phyloP scores from a whole-genome alignment of 2,888 invertebrate species.

The Yponomeuta evonymella region DNA sequence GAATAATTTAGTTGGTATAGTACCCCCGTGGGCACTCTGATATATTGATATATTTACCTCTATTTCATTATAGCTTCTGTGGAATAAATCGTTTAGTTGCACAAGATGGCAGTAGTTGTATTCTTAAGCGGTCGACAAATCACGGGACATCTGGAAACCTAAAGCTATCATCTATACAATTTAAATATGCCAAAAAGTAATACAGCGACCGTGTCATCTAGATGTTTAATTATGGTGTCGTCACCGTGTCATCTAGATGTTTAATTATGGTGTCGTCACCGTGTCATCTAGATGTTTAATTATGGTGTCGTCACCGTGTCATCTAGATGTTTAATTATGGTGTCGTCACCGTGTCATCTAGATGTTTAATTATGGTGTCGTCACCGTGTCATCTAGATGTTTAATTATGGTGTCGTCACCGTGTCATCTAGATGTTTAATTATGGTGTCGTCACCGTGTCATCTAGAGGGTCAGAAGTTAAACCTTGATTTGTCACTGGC shows the following conservation, averaged over 20 bases:
- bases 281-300: not conserved
- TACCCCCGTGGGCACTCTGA: constrained; percentile 63
- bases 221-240: no score
- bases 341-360: no score
- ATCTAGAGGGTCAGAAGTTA: not conserved
- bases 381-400: not conserved
- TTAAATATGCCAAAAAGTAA: no score
- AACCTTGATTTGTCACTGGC: not conserved
- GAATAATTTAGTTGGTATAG: constrained; percentile 66
- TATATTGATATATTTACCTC: constrained; percentile 73
- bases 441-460: not conserved
- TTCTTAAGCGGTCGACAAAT: not conserved
- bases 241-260: not conserved
- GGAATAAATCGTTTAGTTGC: constrained; percentile 62
- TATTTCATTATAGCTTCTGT: constrained; percentile 70
- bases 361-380: no score
- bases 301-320: not conserved
- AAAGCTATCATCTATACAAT: not conserved
- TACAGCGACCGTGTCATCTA: not conserved
- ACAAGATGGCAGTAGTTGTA: constrained; percentile 66
- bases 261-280: no score
- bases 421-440: not conserved
- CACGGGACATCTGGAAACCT: not conserved
- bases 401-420: not conserved
- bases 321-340: no score